phyloP scores from a whole-genome alignment of 1,140 invertebrate genomes.

The Gonatopus flavifemur region DNA sequence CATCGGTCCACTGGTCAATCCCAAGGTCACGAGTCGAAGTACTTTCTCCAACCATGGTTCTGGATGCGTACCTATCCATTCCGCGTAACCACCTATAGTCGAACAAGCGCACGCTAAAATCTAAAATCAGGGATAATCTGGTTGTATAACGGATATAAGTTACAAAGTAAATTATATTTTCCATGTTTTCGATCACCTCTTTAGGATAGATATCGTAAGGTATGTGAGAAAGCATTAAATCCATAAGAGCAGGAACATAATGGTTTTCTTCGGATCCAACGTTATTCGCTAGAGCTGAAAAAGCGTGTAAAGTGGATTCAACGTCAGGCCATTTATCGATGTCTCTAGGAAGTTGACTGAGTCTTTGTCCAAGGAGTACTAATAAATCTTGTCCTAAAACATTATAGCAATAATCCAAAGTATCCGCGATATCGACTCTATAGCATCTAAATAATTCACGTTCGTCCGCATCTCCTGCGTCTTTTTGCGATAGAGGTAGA shows the following conservation, averaged over 20 bases:
- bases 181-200: slow-evolving; percentile 33
- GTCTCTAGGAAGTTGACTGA: slow-evolving; percentile 45
- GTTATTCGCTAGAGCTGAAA: slow-evolving; percentile 77
- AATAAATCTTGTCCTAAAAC: slow-evolving; percentile 73
- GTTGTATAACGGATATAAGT: not conserved
- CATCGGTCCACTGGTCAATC: slow-evolving; percentile 65
- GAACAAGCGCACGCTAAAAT: slow-evolving; percentile 47
- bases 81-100: slow-evolving; percentile 71
- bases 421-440: slow-evolving; percentile 87
- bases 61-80: slow-evolving; percentile 76
- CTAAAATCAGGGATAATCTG: slow-evolving; percentile 16
- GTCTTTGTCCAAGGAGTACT: slow-evolving; percentile 63
- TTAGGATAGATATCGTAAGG: slow-evolving; percentile 62
- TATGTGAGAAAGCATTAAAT: slow-evolving; percentile 66
- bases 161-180: slow-evolving; percentile 9
- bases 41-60: slow-evolving; percentile 70
- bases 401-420: slow-evolving; percentile 83
- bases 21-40: slow-evolving; percentile 68
- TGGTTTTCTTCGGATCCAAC: slow-evolving; percentile 65
- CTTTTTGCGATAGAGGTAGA: slow-evolving; percentile 48
- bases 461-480: slow-evolving; percentile 68
- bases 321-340: slow-evolving; percentile 64
- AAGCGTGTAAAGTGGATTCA: slow-evolving; percentile 81
- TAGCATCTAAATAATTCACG: slow-evolving; percentile 87
- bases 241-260: slow-evolving; percentile 68